Base-by-base conservation (phyloP, 30 jellyfish, hydroid and myxozoan genomes). In the Aurelia sp. region DNA sequence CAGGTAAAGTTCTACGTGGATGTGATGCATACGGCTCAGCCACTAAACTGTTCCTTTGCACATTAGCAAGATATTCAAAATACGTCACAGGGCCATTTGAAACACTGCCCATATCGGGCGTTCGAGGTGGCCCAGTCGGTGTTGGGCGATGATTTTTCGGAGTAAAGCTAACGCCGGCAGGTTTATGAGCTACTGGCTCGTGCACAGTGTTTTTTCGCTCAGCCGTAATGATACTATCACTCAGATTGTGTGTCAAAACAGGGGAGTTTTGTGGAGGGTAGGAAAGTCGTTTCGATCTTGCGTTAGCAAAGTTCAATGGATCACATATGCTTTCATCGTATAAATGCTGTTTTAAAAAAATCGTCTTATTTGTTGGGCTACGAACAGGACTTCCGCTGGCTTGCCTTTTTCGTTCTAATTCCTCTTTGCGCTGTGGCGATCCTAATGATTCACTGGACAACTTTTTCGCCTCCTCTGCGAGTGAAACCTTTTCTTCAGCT, bases 401-500 rank as follows among this genome's bases (percentile, higher is more conserved):
- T 44, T 16, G 55, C 55, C 0, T 7, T 3, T 33, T 4, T 15
- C 21, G 20, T 21, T 66, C 77, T 22, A 11, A 13, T 66, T 66
- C 77, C 51, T 30, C 21, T 10, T 13, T 47, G 21, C 57, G 62
- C 31, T 44, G 77, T 27, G 5, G 59, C 12, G 66, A 20, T 44
- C 20, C 47, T 58, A 60, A 35, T 11, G 30, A 20, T 16, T 71
- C 48, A 48, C 58, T 55, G 19, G 41, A 20, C 15, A 41, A 20
- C 11, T 70, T 23, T 22, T 81, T 59, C 13, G 8, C 55, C 17
- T 88, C 86, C 44, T 88, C 89, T 58, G 80, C 67, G 11, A 92
- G 85, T 4, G 48, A 40, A 40, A 70, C 65, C 33, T 50, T 71
- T 66, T 88, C 92, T 57, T 88, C 96, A 3, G 90, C 92, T 69